phyloP scores from a whole-genome alignment of 2,113 vertebrate species.

The Hydropotes inermis region DNA sequence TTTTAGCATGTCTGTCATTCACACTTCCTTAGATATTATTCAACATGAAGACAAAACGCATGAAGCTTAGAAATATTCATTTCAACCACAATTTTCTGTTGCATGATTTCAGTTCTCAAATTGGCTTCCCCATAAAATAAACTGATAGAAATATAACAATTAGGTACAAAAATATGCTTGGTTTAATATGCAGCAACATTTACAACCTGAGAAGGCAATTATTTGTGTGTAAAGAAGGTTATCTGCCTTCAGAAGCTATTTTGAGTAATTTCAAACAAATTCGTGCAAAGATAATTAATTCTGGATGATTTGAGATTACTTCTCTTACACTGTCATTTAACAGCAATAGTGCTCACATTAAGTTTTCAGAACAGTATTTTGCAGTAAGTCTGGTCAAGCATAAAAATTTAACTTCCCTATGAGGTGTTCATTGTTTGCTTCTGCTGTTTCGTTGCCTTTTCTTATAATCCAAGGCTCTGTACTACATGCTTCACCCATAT shows the following conservation, averaged over 20 bases:
- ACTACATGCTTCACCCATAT: background rate
- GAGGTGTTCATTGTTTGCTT: slow-evolving; percentile 12
- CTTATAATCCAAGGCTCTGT: background rate
- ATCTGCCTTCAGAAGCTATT: slow-evolving; percentile 7
- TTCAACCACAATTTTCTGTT: slow-evolving; percentile 37
- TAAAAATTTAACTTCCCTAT: slow-evolving; percentile 22
- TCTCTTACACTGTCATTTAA: background rate
- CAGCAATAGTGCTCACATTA: background rate
- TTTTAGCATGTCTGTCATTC: background rate
- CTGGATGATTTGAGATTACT: slow-evolving; percentile 25
- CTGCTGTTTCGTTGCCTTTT: background rate
- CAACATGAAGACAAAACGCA: background rate
- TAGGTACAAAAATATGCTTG: background rate
- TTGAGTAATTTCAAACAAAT: slow-evolving; percentile 38
- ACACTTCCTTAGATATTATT: background rate
- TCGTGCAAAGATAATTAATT: slow-evolving; percentile 49
- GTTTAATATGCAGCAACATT: background rate
- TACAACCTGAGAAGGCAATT: slow-evolving; percentile 27
- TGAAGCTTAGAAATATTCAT: slow-evolving; percentile 16
- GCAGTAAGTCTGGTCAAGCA: background rate
- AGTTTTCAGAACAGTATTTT: slow-evolving; percentile 1
- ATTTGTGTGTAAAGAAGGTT: background rate
- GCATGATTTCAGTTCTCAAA: background rate
- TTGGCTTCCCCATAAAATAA: background rate
- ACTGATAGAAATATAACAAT: background rate